Conservation (phyloP, 2,888 invertebrate species). For the Baronia brevicornis region DNA sequence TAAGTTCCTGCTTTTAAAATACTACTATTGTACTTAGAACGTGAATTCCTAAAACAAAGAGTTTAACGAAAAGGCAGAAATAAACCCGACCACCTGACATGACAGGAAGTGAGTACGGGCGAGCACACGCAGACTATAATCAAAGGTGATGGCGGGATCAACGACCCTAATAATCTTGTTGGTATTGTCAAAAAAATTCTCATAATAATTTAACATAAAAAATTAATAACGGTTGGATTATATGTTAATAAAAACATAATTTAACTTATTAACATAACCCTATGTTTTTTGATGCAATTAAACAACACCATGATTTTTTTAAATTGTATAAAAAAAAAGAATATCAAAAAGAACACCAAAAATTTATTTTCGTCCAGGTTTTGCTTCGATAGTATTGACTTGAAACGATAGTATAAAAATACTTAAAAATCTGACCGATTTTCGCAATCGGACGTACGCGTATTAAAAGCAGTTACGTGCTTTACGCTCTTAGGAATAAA, state of each 20-base stretch:
- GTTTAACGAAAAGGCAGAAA: slow-evolving; percentile 63
- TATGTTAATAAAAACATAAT: too few relatives aligned
- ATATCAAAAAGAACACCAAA: too few relatives aligned
- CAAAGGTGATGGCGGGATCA: slow-evolving; percentile 13
- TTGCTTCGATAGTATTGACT: too few relatives aligned
- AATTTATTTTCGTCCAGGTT: too few relatives aligned
- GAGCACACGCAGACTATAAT: slow-evolving; percentile 34
- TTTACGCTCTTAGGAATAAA: slow-evolving; percentile 7
- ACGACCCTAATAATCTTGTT: too few relatives aligned
- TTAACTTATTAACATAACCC: too few relatives aligned
- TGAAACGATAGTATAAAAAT: slow-evolving; percentile 20
- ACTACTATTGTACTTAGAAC: slow-evolving; percentile 65
- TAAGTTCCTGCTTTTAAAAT: slow-evolving; percentile 41
- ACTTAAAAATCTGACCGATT: slow-evolving; percentile 13
- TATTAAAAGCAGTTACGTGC: slow-evolving; percentile 10
- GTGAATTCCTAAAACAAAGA: slow-evolving; percentile 45
- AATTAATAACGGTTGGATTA: too few relatives aligned
- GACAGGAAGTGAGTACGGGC: slow-evolving; percentile 57
- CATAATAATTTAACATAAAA: slow-evolving; percentile 16
- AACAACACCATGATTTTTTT: too few relatives aligned
- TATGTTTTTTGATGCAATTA: too few relatives aligned
- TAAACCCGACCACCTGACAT: slow-evolving; percentile 59
- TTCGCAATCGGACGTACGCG: slow-evolving; percentile 12
- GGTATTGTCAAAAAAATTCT: slow-evolving; percentile 9
- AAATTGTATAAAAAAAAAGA: too few relatives aligned